Conservation (phyloP, 2,797 vertebrate species). For the Characodon lateralis region DNA sequence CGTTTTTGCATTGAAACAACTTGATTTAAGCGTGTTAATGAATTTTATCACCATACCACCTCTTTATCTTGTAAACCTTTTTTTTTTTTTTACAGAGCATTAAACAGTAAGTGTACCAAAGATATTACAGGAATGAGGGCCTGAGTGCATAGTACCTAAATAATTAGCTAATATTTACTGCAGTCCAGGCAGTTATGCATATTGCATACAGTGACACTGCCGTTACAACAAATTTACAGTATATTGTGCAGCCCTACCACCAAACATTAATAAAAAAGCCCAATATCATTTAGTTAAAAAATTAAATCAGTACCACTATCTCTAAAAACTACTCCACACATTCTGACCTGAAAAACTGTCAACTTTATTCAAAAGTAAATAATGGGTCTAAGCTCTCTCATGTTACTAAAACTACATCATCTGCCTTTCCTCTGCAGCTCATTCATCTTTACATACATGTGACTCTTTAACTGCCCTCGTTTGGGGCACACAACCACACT, state of each 20-base stretch:
- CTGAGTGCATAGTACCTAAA: neutral
- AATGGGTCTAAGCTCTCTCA: too few relatives aligned
- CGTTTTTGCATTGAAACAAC: too few relatives aligned
- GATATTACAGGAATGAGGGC: neutral
- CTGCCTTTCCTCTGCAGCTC: neutral
- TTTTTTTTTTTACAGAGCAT: neutral
- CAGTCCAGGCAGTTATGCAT: neutral
- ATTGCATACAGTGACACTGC: neutral
- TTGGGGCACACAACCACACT: neutral
- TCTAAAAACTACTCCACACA: too few relatives aligned
- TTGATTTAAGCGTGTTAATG: neutral
- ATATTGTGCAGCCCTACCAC: neutral
- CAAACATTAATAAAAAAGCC: neutral
- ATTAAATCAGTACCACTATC: too few relatives aligned
- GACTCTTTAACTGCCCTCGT: neutral
- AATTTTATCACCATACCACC: neutral
- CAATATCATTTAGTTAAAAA: too few relatives aligned
- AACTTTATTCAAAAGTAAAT: neutral
- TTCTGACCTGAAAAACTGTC: neutral
- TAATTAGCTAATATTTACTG: neutral
- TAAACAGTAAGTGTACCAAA: neutral
- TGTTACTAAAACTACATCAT: too few relatives aligned
- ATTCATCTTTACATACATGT: neutral
- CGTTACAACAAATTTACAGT: neutral
- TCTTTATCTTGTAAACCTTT: neutral